Percentiles rank a stretch among this genome's conserved stretches.
phyloP scores from a whole-genome alignment of 2,113 vertebrate species.

The Myrmecophaga tridactyla region DNA sequence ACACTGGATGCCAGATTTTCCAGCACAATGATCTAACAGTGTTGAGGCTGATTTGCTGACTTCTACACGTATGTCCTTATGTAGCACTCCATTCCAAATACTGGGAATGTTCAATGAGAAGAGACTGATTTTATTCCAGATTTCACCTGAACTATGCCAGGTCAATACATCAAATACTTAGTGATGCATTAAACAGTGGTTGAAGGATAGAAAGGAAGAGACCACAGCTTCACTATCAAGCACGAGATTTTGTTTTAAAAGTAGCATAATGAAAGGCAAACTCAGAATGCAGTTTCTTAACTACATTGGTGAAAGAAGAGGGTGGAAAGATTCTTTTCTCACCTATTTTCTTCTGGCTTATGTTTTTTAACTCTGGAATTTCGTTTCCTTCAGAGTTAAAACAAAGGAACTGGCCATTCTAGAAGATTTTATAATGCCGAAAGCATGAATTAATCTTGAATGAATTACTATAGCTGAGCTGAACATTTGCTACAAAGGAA shows the following conservation, averaged over 20 bases:
- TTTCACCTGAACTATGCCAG: not conserved
- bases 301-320: not conserved
- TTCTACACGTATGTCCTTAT: not conserved
- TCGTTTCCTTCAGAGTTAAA: not conserved
- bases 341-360: not conserved
- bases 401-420: not conserved
- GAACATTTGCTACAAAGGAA: not conserved
- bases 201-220: not conserved
- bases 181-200: too few relatives aligned
- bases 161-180: not conserved
- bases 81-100: too few relatives aligned
- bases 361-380: not conserved
- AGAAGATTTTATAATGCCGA: not conserved
- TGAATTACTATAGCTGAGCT: not conserved
- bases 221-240: not conserved
- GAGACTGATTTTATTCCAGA: not conserved
- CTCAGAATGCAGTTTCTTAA: accelerated
- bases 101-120: not conserved
- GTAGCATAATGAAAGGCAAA: accelerated
- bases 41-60: not conserved
- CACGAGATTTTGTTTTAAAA: not conserved
- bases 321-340: not conserved
- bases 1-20: not conserved
- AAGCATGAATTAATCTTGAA: not conserved
- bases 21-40: not conserved